Evolutionary conservation across 2,113 vertebrate species (phyloP).

Genomic region (Passer domesticus): DNA sequence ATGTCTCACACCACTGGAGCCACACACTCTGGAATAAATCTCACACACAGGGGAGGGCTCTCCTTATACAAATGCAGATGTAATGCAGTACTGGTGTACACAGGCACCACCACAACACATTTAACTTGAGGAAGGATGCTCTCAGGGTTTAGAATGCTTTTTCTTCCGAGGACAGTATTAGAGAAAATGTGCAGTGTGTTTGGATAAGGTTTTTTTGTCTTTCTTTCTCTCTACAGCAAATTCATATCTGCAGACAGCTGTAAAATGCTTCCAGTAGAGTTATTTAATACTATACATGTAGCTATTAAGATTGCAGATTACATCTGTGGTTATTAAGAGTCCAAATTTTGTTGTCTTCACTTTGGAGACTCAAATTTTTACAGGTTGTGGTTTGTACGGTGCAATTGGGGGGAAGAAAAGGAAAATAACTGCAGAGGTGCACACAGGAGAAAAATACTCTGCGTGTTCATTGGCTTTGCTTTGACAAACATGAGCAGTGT

Average conservation of each 20-base stretch:
- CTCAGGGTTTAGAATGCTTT: neutral
- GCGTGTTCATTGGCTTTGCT: neutral
- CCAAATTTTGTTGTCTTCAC: neutral
- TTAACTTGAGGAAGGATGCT: neutral
- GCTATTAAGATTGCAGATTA: neutral
- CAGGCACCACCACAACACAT: neutral
- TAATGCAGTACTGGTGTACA: constrained; percentile 20
- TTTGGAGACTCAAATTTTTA: neutral
- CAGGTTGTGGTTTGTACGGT: neutral
- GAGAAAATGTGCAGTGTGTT: neutral
- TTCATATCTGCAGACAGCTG: neutral
- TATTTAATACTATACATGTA: neutral
- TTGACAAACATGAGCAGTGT: neutral
- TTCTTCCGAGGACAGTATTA: neutral
- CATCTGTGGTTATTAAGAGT: neutral
- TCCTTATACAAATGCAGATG: constrained; percentile 40
- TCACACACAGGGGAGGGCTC: neutral
- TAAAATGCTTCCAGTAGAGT: neutral
- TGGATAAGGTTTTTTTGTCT: neutral
- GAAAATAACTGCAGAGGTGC: neutral
- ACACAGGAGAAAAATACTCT: neutral
- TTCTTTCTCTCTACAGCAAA: neutral
- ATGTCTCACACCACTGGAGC: neutral
- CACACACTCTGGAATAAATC: neutral
- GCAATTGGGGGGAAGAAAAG: neutral